Conservation (phyloP, 1,140 invertebrate species). For the Dufourea novaeangliae region DNA sequence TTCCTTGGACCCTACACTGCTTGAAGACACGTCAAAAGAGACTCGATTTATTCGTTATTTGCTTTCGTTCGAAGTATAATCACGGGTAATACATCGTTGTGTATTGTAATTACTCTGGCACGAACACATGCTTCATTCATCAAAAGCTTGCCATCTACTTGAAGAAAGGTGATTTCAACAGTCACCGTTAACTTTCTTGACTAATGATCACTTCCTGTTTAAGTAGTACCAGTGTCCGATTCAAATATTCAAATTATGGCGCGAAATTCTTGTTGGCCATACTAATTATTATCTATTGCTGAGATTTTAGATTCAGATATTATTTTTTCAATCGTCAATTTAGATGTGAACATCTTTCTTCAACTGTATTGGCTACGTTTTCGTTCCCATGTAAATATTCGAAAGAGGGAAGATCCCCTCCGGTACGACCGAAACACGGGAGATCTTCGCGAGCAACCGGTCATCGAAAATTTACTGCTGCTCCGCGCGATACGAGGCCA, state of each 20-base stretch:
- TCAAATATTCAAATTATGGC: not conserved
- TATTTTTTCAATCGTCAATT: too few relatives aligned
- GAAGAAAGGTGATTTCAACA: slow-evolving; percentile 5
- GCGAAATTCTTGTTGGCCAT: too few relatives aligned
- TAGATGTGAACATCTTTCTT: not conserved
- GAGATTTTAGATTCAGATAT: too few relatives aligned
- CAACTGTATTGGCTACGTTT: slow-evolving; percentile 16
- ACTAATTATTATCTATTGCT: too few relatives aligned
- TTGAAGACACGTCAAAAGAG: slow-evolving; percentile 25
- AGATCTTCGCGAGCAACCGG: slow-evolving; percentile 57
- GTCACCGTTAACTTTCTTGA: too few relatives aligned
- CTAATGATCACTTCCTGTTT: too few relatives aligned
- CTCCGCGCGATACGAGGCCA: slow-evolving; percentile 72
- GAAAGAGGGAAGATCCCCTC: slow-evolving; percentile 10
- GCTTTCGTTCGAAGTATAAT: slow-evolving; percentile 11
- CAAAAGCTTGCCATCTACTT: not conserved
- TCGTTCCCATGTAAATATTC: slow-evolving; percentile 38
- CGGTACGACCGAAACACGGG: slow-evolving; percentile 19
- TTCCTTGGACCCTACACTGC: not conserved
- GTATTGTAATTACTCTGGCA: slow-evolving; percentile 16
- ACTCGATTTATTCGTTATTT: slow-evolving; percentile 12
- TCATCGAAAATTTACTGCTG: slow-evolving; percentile 69
- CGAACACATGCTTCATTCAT: not conserved
- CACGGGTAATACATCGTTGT: slow-evolving; percentile 28
- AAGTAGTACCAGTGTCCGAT: not conserved